A percentile compares a stretch with the other conserved stretches of the same genome.
These are phyloP conservation scores for Agrotis segetum DNA, from an alignment of 2,888 invertebrate genomes.

Conservation along the genomic window DNA sequence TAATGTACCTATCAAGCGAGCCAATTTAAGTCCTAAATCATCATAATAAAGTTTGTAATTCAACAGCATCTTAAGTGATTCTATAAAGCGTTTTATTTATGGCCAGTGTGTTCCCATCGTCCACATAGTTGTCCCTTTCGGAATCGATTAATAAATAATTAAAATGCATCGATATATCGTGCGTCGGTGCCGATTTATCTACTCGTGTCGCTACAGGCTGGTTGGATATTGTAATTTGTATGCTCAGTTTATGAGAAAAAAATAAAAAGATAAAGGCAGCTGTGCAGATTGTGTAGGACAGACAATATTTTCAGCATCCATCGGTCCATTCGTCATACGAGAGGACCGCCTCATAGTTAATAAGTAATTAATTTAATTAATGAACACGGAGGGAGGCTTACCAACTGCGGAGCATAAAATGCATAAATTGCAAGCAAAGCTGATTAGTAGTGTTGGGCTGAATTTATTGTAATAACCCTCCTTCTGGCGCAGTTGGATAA, in stretches of 20 bases:
- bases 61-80: slow-evolving; percentile 25
- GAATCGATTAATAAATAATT: slow-evolving; percentile 77
- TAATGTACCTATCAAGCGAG: slow-evolving; percentile 42
- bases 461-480: slow-evolving; percentile 1
- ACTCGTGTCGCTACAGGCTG: slow-evolving; percentile 57
- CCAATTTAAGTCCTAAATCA: slow-evolving; percentile 46
- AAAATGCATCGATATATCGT: slow-evolving; percentile 75
- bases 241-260: slow-evolving; percentile 39
- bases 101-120: slow-evolving; percentile 54
- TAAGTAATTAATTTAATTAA: slow-evolving; percentile 50
- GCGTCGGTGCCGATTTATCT: slow-evolving; percentile 63
- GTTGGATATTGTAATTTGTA: slow-evolving; percentile 53
- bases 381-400: slow-evolving; percentile 18
- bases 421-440: slow-evolving; percentile 13
- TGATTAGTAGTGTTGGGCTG: slow-evolving; percentile 17
- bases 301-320: slow-evolving; percentile 22
- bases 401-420: slow-evolving; percentile 8
- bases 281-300: slow-evolving; percentile 24
- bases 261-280: slow-evolving; percentile 25
- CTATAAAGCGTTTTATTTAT: slow-evolving; percentile 51
- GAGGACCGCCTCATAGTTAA: slow-evolving; percentile 28
- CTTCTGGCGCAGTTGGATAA: too few relatives aligned
- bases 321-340: slow-evolving; percentile 28
- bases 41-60: slow-evolving; percentile 46
- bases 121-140: slow-evolving; percentile 56